Conservation (phyloP, 1,140 invertebrate genomes). For the Cotesia glomerata region DNA sequence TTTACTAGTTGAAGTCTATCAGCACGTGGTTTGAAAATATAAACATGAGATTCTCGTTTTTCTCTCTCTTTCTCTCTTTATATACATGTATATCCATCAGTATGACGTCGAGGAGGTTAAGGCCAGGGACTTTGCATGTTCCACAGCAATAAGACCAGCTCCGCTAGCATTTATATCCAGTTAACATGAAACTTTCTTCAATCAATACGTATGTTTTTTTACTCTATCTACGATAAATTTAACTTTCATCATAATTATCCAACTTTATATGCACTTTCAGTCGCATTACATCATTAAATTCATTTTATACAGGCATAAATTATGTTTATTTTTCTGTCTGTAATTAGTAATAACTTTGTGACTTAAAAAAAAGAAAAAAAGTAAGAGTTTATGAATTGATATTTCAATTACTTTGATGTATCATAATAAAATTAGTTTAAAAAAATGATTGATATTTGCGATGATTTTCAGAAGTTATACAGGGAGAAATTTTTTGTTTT, state of each 20-base stretch:
- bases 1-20: neutral
- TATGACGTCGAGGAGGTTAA: conserved; percentile 12
- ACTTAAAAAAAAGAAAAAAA: no score
- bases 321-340: no score
- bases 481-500: neutral
- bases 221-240: neutral
- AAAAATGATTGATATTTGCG: no score
- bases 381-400: no score
- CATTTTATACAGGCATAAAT: no score
- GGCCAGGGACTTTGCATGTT: conserved; percentile 16
- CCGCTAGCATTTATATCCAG: conserved; percentile 1
- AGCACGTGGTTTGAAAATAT: neutral
- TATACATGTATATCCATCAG: neutral
- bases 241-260: neutral
- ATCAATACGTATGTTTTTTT: conserved; percentile 1
- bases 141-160: neutral
- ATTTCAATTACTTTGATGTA: no score
- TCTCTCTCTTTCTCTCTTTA: neutral
- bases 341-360: no score
- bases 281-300: neutral
- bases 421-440: no score
- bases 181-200: neutral
- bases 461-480: no score
- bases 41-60: neutral
- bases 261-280: neutral